Conservation (phyloP, 2,888 invertebrate species). For the Polymixis flavicincta region DNA sequence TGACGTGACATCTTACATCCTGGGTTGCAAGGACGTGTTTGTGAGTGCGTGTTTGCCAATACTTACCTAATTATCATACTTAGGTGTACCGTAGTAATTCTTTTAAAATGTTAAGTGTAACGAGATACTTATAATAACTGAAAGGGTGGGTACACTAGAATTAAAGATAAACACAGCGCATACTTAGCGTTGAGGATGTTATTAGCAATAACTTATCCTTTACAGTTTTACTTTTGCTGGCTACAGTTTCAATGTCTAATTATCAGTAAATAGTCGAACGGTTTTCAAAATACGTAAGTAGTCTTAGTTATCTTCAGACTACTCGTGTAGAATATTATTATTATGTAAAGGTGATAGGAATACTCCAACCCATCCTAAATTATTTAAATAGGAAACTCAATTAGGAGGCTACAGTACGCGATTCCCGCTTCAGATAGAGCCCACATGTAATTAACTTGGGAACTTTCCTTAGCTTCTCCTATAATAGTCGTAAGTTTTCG, state of each 20-base stretch:
- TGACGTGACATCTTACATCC: conserved; percentile 65
- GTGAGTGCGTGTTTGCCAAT: conserved; percentile 34
- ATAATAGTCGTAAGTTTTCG: conserved; percentile 72
- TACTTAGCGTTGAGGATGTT: conserved; percentile 36
- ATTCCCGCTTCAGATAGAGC: conserved; percentile 80
- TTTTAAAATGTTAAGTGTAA: conserved; percentile 47
- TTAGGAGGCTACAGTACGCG: conserved; percentile 78
- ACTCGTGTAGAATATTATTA: conserved; percentile 66
- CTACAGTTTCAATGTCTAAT: conserved; percentile 30
- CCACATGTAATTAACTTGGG: conserved; percentile 82
- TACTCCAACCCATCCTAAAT: conserved; percentile 73
- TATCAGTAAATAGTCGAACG: conserved; percentile 1
- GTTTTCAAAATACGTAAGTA: neutral
- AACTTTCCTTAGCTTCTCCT: conserved; percentile 69
- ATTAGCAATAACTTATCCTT: conserved; percentile 62
- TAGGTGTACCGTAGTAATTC: conserved; percentile 32
- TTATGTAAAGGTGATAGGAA: conserved; percentile 66
- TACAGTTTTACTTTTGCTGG: conserved; percentile 25
- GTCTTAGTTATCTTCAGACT: neutral
- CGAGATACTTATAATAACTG: conserved; percentile 53
- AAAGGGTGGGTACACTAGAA: conserved; percentile 35
- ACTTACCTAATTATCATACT: conserved; percentile 49
- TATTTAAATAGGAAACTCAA: conserved; percentile 85
- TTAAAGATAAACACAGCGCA: conserved; percentile 50
- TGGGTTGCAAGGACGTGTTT: conserved; percentile 57